These are phyloP conservation scores for Drosophila monieri DNA, from an alignment of 2,888 invertebrate genomes.

Conservation along the genomic window DNA sequence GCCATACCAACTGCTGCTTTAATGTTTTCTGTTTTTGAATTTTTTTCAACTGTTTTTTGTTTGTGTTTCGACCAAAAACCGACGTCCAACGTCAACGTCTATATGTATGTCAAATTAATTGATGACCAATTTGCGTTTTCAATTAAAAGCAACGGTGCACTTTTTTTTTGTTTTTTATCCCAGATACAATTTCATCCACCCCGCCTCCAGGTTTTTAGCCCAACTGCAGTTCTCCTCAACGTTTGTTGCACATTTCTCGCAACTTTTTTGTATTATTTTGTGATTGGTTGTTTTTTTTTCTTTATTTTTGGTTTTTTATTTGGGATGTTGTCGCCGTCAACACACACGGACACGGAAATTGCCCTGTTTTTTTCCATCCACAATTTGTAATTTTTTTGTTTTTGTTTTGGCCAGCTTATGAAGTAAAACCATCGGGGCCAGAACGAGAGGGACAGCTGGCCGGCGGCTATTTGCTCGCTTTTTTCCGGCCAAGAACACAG, in stretches of 20 bases:
- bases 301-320: constrained; percentile 17
- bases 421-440: constrained; percentile 7
- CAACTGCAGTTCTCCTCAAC: constrained; percentile 73
- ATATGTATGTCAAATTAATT: constrained; percentile 78
- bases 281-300: constrained; percentile 53
- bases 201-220: constrained; percentile 62
- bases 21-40: not conserved
- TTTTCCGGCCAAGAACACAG: constrained; percentile 4
- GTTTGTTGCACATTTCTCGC: constrained; percentile 25
- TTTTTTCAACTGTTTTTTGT: not conserved
- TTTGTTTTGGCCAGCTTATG: constrained; percentile 25
- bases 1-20: not conserved
- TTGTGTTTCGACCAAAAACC: not conserved
- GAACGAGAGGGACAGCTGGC: constrained; percentile 12
- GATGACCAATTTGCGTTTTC: constrained; percentile 78
- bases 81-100: constrained; percentile 44
- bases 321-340: constrained; percentile 52
- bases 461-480: not conserved
- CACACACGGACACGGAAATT: constrained; percentile 65
- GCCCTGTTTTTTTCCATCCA: constrained; percentile 50
- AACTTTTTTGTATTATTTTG: constrained; percentile 49
- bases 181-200: constrained; percentile 64
- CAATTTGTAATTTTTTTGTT: constrained; percentile 9
- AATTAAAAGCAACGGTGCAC: constrained; percentile 73
- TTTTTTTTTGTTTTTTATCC: constrained; percentile 32